Evolutionary conservation across 1,140 invertebrate genomes (phyloP), one percentile per base, ranked within the genome.

Genomic region (Drosophila repleta): DNA sequence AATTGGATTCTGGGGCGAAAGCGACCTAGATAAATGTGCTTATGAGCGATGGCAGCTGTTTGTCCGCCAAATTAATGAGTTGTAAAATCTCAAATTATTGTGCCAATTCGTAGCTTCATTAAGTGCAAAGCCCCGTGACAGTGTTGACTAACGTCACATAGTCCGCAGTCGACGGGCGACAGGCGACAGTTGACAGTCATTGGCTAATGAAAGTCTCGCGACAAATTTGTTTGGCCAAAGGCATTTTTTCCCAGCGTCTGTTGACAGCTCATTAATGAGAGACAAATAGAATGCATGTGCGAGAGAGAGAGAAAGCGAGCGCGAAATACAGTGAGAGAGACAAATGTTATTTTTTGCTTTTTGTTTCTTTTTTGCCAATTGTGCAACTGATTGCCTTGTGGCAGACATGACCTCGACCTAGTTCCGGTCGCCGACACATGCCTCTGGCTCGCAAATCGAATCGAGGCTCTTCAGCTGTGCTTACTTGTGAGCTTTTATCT

Each of bases 211-310:
- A 67, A 72, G 37, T 67, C 57, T 48, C 29, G 26, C 55, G 48
- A 60, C 62, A 66, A 71, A 71, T 66, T 66, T 67, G 46, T 53
- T 66, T 32, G 56, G 62, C 46, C 46, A 11, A 45, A 37, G 63
- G 63, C 55, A 60, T 49, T 67, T 60, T 57, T 58, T 43, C 39
- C 20, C 63, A 37, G 35, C 53, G 46, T 52, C 37, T 60, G 69
- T 72, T 72, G 69, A 67, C 69, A 67, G 69, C 69, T 60, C 69
- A 67, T 67, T 72, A 72, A 66, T 66, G 61, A 21, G 24, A 51
- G 18, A 35, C 15, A 68, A 37, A 69, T 15, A 15, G 21, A 35
- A n/a, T 15, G 53, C 17, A 32, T 21, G 45, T 13, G 10, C 3
- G n/a, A 15, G 18, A 26, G 8, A 6, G 32, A 20, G 10, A 1